These are phyloP conservation scores for Ectobius pallidus DNA, from an alignment of 2,888 invertebrate genomes.

Conservation along the genomic window DNA sequence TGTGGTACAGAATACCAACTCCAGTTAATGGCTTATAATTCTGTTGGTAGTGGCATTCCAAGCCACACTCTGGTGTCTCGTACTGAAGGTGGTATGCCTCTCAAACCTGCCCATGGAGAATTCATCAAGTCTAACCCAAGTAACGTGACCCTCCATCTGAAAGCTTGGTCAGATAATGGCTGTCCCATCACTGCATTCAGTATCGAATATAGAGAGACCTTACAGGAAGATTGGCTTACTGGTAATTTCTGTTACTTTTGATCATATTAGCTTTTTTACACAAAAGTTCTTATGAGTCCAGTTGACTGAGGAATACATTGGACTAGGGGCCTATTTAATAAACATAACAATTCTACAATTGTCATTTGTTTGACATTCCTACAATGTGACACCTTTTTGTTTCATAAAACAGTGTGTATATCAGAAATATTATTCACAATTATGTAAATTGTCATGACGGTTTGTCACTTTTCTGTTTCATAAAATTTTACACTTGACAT, in stretches of 20 bases:
- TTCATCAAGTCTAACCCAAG: slow-evolving; percentile 51
- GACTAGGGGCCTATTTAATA: too few relatives aligned
- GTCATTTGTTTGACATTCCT: too few relatives aligned
- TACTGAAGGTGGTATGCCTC: slow-evolving; percentile 51
- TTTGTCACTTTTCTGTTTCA: too few relatives aligned
- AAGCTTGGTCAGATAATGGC: slow-evolving; percentile 50
- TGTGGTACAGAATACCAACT: slow-evolving; percentile 50
- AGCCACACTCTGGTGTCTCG: slow-evolving; percentile 49
- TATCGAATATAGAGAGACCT: slow-evolving; percentile 50
- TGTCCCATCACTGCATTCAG: slow-evolving; percentile 51
- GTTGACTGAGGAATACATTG: not conserved
- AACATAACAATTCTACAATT: too few relatives aligned
- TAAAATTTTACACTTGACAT: too few relatives aligned
- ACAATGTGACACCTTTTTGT: too few relatives aligned
- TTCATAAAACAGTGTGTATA: too few relatives aligned
- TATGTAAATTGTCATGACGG: too few relatives aligned
- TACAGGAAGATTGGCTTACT: slow-evolving; percentile 50
- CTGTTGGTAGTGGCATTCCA: slow-evolving; percentile 50
- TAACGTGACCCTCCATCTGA: slow-evolving; percentile 50
- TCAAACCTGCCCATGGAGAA: slow-evolving; percentile 48
- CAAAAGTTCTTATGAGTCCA: not conserved
- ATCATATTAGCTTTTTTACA: not conserved
- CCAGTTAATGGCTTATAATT: slow-evolving; percentile 49
- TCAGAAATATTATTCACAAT: too few relatives aligned
- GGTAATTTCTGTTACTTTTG: slow-evolving; percentile 43